Evolutionary conservation across 2,888 invertebrate genomes (phyloP).

Genomic region (Oxystoma pomonae): DNA sequence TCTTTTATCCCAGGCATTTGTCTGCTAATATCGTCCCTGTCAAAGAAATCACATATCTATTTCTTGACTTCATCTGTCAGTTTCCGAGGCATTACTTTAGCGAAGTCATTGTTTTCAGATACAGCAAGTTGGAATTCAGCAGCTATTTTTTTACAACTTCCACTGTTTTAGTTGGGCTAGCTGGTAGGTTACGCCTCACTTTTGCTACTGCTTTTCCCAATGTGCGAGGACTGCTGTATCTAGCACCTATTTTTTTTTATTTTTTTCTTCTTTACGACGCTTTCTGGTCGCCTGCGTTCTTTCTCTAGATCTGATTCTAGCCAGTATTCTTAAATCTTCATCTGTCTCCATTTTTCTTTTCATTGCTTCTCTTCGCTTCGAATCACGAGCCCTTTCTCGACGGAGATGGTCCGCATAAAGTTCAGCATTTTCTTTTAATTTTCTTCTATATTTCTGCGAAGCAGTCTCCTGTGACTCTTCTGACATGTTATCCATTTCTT

Average conservation of each 20-base stretch:
- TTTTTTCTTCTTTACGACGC: constrained; percentile 7
- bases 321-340: constrained; percentile 5
- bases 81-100: background rate
- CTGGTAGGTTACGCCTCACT: constrained; percentile 6
- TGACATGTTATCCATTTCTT: background rate
- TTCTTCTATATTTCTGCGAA: background rate
- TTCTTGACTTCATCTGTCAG: constrained; percentile 4
- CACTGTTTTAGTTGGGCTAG: constrained; percentile 2
- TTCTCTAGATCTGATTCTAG: constrained; percentile 8
- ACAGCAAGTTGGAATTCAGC: constrained; percentile 2
- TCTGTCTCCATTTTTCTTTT: background rate
- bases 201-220: constrained; percentile 4
- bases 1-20: constrained; percentile 4
- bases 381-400: background rate
- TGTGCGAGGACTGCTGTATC: constrained; percentile 9
- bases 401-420: background rate
- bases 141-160: constrained; percentile 7
- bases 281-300: constrained; percentile 7
- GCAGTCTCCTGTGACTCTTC: background rate
- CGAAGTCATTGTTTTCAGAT: background rate
- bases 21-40: constrained; percentile 5
- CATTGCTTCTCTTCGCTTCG: background rate
- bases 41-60: background rate
- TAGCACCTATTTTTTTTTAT: background rate
- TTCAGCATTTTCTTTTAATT: background rate